A percentile compares a stretch with the other conserved stretches of the same genome.
phyloP scores from a whole-genome alignment of 1,140 invertebrate genomes.

The Antheraea pernyi region DNA sequence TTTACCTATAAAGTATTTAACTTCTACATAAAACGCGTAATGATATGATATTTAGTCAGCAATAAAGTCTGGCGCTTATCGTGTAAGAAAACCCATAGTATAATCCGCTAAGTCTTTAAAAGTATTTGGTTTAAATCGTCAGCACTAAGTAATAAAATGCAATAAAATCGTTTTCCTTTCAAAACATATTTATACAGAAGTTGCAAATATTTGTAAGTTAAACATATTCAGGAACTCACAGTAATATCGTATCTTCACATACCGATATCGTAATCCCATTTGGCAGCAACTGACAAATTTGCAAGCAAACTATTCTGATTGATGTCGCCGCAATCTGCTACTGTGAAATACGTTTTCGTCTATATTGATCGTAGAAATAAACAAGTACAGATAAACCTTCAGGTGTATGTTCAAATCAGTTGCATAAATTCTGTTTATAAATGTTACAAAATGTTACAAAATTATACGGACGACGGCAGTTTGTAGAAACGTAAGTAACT shows the following conservation, averaged over 20 bases:
- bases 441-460: background rate
- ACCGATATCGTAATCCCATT: conserved; percentile 36
- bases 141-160: no score
- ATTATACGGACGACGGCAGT: background rate
- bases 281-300: conserved; percentile 46
- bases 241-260: conserved; percentile 21
- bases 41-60: no score
- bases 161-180: no score
- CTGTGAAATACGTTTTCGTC: conserved; percentile 37
- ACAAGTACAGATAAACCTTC: conserved; percentile 6
- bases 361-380: conserved; percentile 38
- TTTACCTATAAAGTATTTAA: no score
- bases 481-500: no score
- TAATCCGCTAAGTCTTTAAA: no score
- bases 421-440: background rate
- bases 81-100: no score
- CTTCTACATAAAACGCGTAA: no score
- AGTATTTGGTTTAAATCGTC: no score
- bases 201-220: no score
- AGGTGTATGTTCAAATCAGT: background rate
- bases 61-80: no score
- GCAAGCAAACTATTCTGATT: conserved; percentile 53
- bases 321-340: conserved; percentile 53
- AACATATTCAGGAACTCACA: background rate
- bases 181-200: no score